phyloP scores from a whole-genome alignment of 1,140 invertebrate species.

The Potamilus streckersoni region DNA sequence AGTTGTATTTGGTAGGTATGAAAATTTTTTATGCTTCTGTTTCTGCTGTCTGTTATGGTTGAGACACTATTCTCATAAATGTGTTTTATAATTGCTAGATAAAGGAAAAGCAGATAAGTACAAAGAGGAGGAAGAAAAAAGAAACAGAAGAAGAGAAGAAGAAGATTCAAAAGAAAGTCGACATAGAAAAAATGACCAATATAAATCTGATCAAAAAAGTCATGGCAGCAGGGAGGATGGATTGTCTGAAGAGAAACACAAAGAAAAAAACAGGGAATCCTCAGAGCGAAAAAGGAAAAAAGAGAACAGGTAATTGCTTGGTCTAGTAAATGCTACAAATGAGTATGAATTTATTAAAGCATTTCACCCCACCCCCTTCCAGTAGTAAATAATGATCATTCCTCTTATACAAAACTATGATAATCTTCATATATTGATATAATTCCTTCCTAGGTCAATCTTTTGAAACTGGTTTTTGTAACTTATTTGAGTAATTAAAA shows the following conservation, averaged over 20 bases:
- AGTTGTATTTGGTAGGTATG: no score
- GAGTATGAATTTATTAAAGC: not conserved
- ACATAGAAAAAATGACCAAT: conserved; percentile 1
- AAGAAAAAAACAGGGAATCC: conserved; percentile 8
- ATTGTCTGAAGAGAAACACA: conserved; percentile 12
- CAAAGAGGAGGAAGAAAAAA: conserved; percentile 54
- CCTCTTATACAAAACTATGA: no score
- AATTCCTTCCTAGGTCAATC: no score
- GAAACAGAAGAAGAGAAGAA: conserved; percentile 5
- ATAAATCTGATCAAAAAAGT: not conserved
- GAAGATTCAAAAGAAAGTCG: conserved; percentile 10
- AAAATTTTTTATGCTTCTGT: no score
- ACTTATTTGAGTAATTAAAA: no score
- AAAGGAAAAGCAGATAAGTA: conserved; percentile 61
- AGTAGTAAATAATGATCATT: no score
- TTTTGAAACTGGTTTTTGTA: no score
- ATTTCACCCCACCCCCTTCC: not conserved
- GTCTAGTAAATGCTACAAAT: not conserved
- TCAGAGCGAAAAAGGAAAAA: conserved; percentile 28
- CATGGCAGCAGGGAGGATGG: conserved; percentile 12
- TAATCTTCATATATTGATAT: no score
- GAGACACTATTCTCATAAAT: not conserved
- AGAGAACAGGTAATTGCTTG: conserved; percentile 17
- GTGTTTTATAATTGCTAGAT: conserved; percentile 32
- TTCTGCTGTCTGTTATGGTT: no score